phyloP scores from a whole-genome alignment of 2,113 vertebrate species.

The Anguilla rostrata region DNA sequence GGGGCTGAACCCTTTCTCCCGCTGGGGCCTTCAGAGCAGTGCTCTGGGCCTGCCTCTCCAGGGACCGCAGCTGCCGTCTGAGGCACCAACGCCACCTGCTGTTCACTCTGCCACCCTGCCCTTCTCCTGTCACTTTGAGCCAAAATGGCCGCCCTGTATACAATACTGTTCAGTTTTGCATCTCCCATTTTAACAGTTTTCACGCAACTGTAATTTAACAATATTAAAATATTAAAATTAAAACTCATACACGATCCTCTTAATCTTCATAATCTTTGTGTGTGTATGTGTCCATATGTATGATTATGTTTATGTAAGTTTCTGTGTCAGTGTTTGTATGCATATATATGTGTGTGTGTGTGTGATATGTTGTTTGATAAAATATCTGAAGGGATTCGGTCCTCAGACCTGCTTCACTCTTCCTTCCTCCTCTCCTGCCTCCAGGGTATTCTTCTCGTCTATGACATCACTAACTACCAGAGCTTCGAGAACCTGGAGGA shows the following conservation, averaged over 20 bases:
- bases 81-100: conserved; percentile 33
- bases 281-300: no score
- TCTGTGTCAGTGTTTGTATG: no score
- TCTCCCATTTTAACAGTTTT: no score
- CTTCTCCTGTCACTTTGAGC: not conserved
- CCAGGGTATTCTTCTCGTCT: conserved; percentile 94
- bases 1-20: not conserved
- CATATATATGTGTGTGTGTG: conserved; percentile 29
- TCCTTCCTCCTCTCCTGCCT: conserved; percentile 46
- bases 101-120: not conserved
- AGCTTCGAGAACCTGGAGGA: conserved; percentile 99
- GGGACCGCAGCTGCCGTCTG: not conserved
- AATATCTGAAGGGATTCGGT: not conserved
- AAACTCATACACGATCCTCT: no score
- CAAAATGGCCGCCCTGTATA: not conserved
- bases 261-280: no score
- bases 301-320: no score
- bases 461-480: conserved; percentile 96
- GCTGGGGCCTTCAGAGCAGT: not conserved
- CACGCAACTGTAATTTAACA: no score
- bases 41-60: not conserved
- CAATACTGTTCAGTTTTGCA: no score
- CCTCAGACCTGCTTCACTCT: not conserved
- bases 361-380: not conserved
- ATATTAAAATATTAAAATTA: no score